A percentile compares a stretch with the other conserved stretches of the same genome.
Conservation (phyloP, 1,140 invertebrate genomes). For the Caenorhabditis tropicalis region DNA sequence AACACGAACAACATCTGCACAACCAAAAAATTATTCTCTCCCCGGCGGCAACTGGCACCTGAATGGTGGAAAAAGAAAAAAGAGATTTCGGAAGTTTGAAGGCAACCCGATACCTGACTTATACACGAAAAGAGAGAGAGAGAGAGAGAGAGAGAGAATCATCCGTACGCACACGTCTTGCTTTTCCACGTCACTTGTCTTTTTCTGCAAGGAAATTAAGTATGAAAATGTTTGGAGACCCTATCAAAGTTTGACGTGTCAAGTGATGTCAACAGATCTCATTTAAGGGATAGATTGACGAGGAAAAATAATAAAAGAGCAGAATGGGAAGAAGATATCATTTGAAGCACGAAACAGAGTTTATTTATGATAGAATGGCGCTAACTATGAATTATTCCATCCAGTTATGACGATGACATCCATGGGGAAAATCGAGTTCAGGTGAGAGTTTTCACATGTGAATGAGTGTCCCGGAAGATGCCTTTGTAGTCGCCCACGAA, state of each 20-base stretch:
- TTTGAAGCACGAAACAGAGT: not conserved
- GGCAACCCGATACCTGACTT: conserved; percentile 30
- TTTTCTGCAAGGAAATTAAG: not conserved
- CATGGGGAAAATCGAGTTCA: not conserved
- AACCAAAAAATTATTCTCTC: not conserved
- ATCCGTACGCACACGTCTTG: not conserved
- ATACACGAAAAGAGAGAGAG: not conserved
- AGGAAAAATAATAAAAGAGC: not conserved
- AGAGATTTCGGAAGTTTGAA: conserved; percentile 25
- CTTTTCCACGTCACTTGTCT: conserved; percentile 29
- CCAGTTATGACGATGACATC: conserved; percentile 2
- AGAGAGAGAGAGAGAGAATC: not conserved
- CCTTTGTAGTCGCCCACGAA: not conserved
- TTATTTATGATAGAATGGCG: not conserved
- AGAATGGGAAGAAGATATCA: not conserved
- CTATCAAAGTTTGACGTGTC: not conserved
- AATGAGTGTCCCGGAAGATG: not conserved
- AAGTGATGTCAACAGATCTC: not conserved
- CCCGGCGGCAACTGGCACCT: not conserved
- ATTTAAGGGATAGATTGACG: not conserved
- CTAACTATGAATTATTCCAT: not conserved
- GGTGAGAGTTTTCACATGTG: not conserved
- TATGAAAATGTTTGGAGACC: not conserved
- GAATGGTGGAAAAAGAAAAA: not conserved
- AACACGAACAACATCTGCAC: conserved; percentile 1